Percentiles rank a stretch among this genome's conserved stretches.
phyloP scores from a whole-genome alignment of 1,140 invertebrate species.

The Tetramorium alpestre region DNA sequence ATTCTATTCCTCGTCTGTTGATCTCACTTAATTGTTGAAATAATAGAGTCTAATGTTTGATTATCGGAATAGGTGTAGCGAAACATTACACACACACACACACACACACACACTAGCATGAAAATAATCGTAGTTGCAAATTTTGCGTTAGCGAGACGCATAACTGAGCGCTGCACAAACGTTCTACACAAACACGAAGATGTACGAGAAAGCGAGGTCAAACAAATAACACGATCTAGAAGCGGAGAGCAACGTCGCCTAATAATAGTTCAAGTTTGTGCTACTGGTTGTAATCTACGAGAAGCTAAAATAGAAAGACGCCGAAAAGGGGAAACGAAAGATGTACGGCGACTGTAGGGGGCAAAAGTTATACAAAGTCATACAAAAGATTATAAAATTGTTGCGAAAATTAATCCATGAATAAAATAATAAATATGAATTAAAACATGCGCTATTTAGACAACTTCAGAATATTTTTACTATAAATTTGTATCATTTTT shows the following conservation, averaged over 20 bases:
- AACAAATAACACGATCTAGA: constrained; percentile 79
- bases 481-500: background rate
- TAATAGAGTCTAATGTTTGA: constrained; percentile 36
- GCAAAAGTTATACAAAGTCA: constrained; percentile 19
- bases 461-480: background rate
- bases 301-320: constrained; percentile 78
- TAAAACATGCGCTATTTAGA: background rate
- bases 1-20: background rate
- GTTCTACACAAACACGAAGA: constrained; percentile 56
- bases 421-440: background rate
- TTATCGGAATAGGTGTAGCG: constrained; percentile 12
- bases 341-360: constrained; percentile 4
- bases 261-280: constrained; percentile 78
- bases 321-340: constrained; percentile 62
- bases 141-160: constrained; percentile 16
- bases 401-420: background rate
- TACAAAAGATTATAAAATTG: background rate
- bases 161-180: constrained; percentile 26
- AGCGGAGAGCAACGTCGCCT: constrained; percentile 70
- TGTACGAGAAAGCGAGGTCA: constrained; percentile 77
- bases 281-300: constrained; percentile 78
- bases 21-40: background rate
- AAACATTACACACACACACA: background rate
- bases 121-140: constrained; percentile 46
- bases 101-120: background rate